Evolutionary conservation across 2,113 vertebrate species (phyloP), one percentile per base, ranked within the genome.

Genomic region (Cinclus cinclus): DNA sequence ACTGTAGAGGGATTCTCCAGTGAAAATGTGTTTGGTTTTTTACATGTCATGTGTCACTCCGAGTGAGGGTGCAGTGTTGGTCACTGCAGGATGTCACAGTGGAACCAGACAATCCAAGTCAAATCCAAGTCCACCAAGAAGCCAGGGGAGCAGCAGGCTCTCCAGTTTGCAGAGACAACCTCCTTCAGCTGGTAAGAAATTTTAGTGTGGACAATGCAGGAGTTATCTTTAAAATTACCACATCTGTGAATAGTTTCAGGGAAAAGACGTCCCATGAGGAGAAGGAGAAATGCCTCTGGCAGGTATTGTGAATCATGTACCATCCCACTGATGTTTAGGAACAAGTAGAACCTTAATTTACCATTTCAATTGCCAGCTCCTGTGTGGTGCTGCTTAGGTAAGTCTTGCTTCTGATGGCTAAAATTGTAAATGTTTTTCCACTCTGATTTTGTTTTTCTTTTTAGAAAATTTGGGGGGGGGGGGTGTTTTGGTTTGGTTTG

Each of bases 371-470:
- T 91, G 62, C 95, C 79, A 96, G 53, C 44, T 87, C 23, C 81
- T 58, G 27, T 83, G 78, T 62, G 44, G 56, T 65, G 68, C 76
- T 95, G 64, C 71, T 91, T 55, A 67, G 75, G 52, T 63, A 93
- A 92, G 37, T 49, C 90, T 83, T 90, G 73, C 52, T 88, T 60
- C 53, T 62, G 42, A 35, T 76, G n/a, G 73, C 85, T 94, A 96
- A 95, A 95, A 74, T 94, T 88, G 95, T 90, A 82, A 87, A 88
- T 78, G 56, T 94, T 97, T 93, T 94, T 87, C 68, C 39, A 80
- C 44, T 63, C 79, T 55, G 44, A 56, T 94, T 81, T 74, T 95
- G 68, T 92, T 86, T 82, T 90, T n/a, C 42, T 74, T 90, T 83
- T 83, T 12, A 49, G 77, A 80, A 84, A 41, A 37, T 37, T 37